These are phyloP conservation scores for Karalla daura DNA, from an alignment of 2,797 vertebrate genomes.

Conservation along the genomic window DNA sequence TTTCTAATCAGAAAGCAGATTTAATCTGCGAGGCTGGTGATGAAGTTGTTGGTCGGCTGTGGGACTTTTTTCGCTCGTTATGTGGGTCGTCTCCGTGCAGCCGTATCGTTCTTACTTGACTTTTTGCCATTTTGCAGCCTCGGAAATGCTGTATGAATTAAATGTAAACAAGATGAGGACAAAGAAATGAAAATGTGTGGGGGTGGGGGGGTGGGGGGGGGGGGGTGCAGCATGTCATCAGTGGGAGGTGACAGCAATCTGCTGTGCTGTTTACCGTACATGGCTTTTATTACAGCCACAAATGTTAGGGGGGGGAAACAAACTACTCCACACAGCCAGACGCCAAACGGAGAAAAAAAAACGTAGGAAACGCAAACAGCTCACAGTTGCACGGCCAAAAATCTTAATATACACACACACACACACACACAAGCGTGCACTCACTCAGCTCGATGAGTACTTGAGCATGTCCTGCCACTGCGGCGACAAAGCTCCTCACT, in stretches of 20 bases:
- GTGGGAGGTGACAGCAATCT: conserved; percentile 52
- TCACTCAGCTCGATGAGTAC: conserved; percentile 11
- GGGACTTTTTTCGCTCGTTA: conserved; percentile 18
- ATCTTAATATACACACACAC: not conserved
- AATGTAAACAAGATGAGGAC: conserved; percentile 65
- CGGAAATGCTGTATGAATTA: conserved; percentile 50
- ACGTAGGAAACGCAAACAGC: conserved; percentile 14
- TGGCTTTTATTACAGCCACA: conserved; percentile 59
- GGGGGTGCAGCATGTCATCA: conserved; percentile 51
- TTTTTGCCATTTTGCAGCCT: conserved; percentile 58
- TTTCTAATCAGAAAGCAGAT: conserved; percentile 46
- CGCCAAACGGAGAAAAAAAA: conserved; percentile 21
- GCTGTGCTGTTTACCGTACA: conserved; percentile 47
- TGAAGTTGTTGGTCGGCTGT: conserved; percentile 21
- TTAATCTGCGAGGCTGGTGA: conserved; percentile 52
- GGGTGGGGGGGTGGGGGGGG: no score
- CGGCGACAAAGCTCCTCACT: conserved; percentile 3
- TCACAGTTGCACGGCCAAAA: conserved; percentile 14
- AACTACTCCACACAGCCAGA: conserved; percentile 32
- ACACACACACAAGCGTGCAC: not conserved
- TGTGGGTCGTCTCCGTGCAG: conserved; percentile 26
- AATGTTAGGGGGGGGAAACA: conserved; percentile 50
- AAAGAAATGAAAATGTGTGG: no score
- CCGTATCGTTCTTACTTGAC: conserved; percentile 57
- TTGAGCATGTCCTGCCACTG: not conserved